Evolutionary conservation across 2,797 vertebrate genomes (phyloP).

Genomic region (Philypnodon macrostomus): DNA sequence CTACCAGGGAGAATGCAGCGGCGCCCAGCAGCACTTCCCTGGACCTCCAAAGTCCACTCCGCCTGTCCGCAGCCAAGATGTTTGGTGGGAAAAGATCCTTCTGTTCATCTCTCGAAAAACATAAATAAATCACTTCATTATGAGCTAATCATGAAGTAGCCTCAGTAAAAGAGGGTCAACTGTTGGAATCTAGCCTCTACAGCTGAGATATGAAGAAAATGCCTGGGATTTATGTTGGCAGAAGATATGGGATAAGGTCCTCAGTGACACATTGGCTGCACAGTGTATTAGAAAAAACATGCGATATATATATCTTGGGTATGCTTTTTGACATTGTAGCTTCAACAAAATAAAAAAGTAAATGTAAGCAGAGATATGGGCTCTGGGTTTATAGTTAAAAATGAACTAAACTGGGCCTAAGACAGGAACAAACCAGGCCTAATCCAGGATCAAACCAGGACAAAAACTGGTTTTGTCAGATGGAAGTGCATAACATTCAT

Average conservation of each 20-base stretch:
- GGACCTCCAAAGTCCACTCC: conserved; percentile 59
- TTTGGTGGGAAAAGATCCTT: conserved; percentile 78
- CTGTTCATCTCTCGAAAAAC: conserved; percentile 73
- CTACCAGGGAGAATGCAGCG: conserved; percentile 59
- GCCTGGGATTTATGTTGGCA: conserved; percentile 48
- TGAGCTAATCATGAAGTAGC: conserved; percentile 76
- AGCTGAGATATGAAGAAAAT: conserved; percentile 60
- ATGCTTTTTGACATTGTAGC: too few relatives aligned
- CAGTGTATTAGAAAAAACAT: too few relatives aligned
- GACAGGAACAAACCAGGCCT: too few relatives aligned
- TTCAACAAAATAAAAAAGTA: too few relatives aligned
- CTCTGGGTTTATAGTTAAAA: too few relatives aligned
- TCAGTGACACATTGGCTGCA: conserved; percentile 45
- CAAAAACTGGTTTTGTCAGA: too few relatives aligned
- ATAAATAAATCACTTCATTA: conserved; percentile 81
- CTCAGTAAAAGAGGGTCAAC: conserved; percentile 45
- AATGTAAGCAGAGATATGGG: too few relatives aligned
- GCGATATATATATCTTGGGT: too few relatives aligned
- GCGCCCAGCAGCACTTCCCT: conserved; percentile 51
- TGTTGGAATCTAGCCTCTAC: conserved; percentile 56
- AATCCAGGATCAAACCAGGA: too few relatives aligned
- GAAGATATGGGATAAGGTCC: conserved; percentile 38
- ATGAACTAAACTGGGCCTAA: too few relatives aligned
- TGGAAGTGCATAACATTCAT: too few relatives aligned
- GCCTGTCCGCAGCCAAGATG: conserved; percentile 69